Conservation (phyloP, 2,888 invertebrate genomes). For the Apotomis betuletana region DNA sequence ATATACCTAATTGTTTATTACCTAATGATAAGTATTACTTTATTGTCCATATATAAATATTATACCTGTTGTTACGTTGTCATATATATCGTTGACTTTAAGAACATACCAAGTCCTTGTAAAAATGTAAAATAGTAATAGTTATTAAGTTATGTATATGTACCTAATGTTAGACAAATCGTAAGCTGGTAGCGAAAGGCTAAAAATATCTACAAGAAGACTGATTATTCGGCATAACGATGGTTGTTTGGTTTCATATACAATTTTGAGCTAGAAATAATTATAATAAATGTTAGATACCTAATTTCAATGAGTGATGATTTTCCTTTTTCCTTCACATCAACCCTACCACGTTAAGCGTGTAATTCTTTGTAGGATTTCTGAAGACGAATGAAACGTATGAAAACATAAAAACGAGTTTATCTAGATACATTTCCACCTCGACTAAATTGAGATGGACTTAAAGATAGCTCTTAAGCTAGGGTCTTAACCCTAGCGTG, state of each 20-base stretch:
- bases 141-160: constrained; percentile 17
- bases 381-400: too few species aligned
- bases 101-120: constrained; percentile 20
- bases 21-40: background rate
- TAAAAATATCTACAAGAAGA: constrained; percentile 76
- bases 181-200: constrained; percentile 57
- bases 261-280: constrained; percentile 64
- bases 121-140: constrained; percentile 28
- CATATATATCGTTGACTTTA: constrained; percentile 20
- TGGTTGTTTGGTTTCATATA: constrained; percentile 70
- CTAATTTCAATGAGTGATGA: constrained; percentile 44
- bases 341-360: too few species aligned
- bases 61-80: constrained; percentile 16
- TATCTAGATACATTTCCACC: too few species aligned
- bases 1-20: too few species aligned
- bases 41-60: background rate
- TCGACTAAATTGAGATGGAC: too few species aligned
- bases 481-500: too few species aligned
- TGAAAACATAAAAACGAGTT: too few species aligned
- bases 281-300: constrained; percentile 72
- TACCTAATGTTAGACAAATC: constrained; percentile 40
- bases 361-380: too few species aligned
- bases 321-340: background rate
- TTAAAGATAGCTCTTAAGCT: too few species aligned
- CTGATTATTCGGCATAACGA: constrained; percentile 72